Evolutionary conservation across 1,140 invertebrate species (phyloP).

Genomic region (Sarcophaga peregrina): DNA sequence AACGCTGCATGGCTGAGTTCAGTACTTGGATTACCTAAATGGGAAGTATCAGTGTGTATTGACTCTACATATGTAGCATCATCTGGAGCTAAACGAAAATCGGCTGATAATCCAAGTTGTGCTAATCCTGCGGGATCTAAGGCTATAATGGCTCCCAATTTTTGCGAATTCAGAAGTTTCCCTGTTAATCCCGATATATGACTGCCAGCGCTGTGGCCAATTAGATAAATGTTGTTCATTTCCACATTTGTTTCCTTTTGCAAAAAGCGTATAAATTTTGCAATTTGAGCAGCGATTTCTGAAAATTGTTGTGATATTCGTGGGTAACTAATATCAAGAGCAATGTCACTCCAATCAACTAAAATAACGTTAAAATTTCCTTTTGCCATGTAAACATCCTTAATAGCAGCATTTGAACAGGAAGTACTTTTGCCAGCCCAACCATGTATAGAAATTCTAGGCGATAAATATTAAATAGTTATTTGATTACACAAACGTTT

Average conservation of each 20-base stretch:
- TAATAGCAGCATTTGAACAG: conserved; percentile 62
- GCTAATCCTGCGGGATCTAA: conserved; percentile 70
- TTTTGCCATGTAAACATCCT: conserved; percentile 59
- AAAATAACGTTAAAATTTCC: conserved; percentile 71
- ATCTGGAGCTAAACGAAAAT: conserved; percentile 68
- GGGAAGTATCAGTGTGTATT: conserved; percentile 77
- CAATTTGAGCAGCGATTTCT: conserved; percentile 54
- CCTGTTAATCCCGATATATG: conserved; percentile 68
- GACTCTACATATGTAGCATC: conserved; percentile 79
- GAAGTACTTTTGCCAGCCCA: conserved; percentile 55
- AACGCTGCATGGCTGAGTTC: conserved; percentile 77
- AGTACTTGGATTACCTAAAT: conserved; percentile 68
- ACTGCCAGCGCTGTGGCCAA: conserved; percentile 69
- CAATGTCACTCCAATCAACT: conserved; percentile 70
- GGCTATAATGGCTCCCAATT: conserved; percentile 64
- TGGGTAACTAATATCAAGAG: conserved; percentile 57
- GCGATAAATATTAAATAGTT: background rate
- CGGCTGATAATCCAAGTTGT: conserved; percentile 57
- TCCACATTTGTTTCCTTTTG: conserved; percentile 66
- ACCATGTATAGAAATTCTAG: conserved; percentile 58
- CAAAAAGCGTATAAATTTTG: conserved; percentile 56
- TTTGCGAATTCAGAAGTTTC: conserved; percentile 54
- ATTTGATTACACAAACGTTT: background rate
- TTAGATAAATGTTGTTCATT: conserved; percentile 61
- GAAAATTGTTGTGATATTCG: conserved; percentile 55